Conservation (phyloP, 53 echinoderm and acorn worm species). For the Patiria pectinifera region DNA sequence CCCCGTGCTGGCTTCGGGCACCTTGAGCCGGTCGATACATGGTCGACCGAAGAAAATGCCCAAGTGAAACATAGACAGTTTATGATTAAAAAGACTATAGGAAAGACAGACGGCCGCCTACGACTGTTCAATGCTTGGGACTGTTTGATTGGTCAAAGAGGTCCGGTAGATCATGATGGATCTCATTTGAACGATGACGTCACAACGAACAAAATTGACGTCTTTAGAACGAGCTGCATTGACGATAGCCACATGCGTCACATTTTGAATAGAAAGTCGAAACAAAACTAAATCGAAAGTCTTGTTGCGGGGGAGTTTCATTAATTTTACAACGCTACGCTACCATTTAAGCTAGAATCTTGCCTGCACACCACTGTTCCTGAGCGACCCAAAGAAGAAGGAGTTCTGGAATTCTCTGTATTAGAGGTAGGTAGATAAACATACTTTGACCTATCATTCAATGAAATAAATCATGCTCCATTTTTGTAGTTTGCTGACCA, state of each 20-base stretch:
- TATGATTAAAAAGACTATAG: neutral
- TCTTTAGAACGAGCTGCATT: neutral
- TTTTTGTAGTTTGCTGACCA: too few relatives aligned
- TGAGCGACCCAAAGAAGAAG: too few relatives aligned
- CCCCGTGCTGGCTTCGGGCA: slow-evolving; percentile 12
- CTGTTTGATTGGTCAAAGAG: neutral
- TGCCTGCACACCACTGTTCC: too few relatives aligned
- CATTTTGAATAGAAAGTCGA: neutral
- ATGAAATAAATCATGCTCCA: too few relatives aligned
- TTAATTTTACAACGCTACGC: too few relatives aligned
- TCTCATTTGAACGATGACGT: neutral
- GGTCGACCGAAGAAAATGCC: slow-evolving; percentile 33
- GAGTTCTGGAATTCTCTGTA: too few relatives aligned
- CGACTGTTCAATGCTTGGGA: slow-evolving; percentile 4
- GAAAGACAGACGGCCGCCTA: neutral
- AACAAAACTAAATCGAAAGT: too few relatives aligned
- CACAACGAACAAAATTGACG: neutral
- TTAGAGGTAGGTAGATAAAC: too few relatives aligned
- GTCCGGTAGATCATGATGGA: neutral
- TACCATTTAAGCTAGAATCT: too few relatives aligned
- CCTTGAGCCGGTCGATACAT: slow-evolving; percentile 19
- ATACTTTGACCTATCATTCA: too few relatives aligned
- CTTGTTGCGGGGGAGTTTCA: too few relatives aligned
- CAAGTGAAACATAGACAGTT: slow-evolving; percentile 31
- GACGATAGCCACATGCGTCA: neutral